phyloP scores from a whole-genome alignment of 2,113 vertebrate genomes.

The Monarcha castaneiventris region DNA sequence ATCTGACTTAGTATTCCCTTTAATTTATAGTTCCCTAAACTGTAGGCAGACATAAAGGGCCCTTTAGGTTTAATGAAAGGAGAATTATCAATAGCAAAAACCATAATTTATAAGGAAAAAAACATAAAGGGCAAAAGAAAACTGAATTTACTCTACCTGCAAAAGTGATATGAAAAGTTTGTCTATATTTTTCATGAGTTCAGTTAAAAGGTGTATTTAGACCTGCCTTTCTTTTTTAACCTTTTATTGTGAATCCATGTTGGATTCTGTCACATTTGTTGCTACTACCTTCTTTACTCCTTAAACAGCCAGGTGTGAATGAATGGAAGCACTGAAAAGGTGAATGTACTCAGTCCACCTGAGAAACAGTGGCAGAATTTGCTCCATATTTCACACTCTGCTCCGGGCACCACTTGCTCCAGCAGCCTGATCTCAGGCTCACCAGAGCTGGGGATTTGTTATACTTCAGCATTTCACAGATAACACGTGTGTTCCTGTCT shows the following conservation, averaged over 20 bases:
- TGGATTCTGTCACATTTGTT: not conserved
- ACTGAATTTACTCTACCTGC: not conserved
- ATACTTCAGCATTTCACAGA: not conserved
- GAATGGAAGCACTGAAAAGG: not conserved
- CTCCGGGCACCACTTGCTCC: not conserved
- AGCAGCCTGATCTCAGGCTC: not conserved
- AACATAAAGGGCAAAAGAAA: not conserved
- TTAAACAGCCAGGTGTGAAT: not conserved
- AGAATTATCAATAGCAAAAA: conserved; percentile 42
- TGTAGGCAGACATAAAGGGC: conserved; percentile 6
- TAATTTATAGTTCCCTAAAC: conserved; percentile 44
- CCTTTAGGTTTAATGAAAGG: conserved; percentile 44
- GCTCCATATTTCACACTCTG: not conserved
- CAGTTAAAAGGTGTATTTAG: not conserved
- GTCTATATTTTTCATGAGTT: not conserved
- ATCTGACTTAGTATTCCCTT: conserved; percentile 18
- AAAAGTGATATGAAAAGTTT: not conserved
- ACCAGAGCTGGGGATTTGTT: not conserved
- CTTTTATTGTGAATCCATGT: not conserved
- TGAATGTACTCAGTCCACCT: not conserved
- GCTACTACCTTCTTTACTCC: not conserved
- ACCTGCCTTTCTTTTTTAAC: not conserved
- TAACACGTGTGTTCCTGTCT: not conserved
- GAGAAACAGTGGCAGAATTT: not conserved
- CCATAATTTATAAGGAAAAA: not conserved